Base-by-base conservation (phyloP, 2,888 invertebrate species). In the Calameuta idolon region DNA sequence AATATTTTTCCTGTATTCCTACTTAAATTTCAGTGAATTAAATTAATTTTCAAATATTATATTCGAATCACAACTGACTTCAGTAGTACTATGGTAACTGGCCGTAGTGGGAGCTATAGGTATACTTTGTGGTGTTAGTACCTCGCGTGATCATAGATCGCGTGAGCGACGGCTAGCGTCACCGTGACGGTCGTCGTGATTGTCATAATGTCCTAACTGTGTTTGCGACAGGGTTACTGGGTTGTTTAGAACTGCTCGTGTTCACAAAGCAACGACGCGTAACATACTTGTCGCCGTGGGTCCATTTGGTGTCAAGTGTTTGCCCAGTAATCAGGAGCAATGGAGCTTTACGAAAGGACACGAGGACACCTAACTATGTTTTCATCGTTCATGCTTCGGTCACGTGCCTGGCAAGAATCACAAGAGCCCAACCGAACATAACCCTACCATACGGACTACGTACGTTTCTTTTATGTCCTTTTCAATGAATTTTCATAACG, bases 251-350 rank as follows among this genome's bases (percentile, higher is more conserved):
- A 75, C 71, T 75, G 40, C 11, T 73, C 69, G 35, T 23, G 71
- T 33, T 40, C 35, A 73, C 78, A 77, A 75, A 78, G 78, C 76
- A 55, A 73, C 31, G 73, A 77, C 76, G 74, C 69, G 35, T 30
- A 76, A 74, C 76, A 79, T 79, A 79, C 76, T 79, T 76, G 79
- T 35, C 30, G 35, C 74, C 31, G 55, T 55, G 74, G 74, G 34
- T 79, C 74, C 55, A 55, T 73, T 76, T 79, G 76, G 79, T 74
- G 80, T 79, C 79, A 78, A 84, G 84, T 84, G 83, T 84, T 84
- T 84, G 82, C 82, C 31, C 31, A 80, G 74, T 77, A 76, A 80
- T 78, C 71, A 76, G 73, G 40, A 77, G 75, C 77, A 82, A 81
- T 79, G 75, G 76, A 75, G 78, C 75, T 40, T 75, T 75, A 55